A percentile compares a stretch with the other conserved stretches of the same genome.
These are phyloP conservation scores for Microcebus jonahi DNA, from an alignment of 2,113 vertebrate species.

Conservation along the genomic window DNA sequence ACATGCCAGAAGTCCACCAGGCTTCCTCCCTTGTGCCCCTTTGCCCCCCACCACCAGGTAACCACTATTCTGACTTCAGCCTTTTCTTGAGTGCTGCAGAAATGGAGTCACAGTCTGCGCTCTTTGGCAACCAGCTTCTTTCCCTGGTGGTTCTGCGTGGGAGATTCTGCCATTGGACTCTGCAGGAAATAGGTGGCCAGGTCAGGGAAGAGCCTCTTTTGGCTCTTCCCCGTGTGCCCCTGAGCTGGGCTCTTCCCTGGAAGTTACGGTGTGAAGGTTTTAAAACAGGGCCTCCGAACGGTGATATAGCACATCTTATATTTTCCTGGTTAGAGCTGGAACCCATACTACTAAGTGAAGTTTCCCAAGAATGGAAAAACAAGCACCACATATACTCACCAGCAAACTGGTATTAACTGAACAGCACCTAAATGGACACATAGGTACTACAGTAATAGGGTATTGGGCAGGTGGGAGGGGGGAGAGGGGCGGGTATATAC, in stretches of 20 bases:
- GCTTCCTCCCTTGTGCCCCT: neutral
- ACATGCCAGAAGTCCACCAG: neutral
- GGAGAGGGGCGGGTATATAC: too few relatives aligned
- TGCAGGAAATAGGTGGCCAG: neutral
- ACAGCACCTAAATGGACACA: too few relatives aligned
- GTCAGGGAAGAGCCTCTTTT: neutral
- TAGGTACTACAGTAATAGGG: too few relatives aligned
- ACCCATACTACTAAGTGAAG: too few relatives aligned
- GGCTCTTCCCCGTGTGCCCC: neutral
- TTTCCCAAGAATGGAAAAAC: too few relatives aligned
- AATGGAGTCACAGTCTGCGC: neutral
- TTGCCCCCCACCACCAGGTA: neutral
- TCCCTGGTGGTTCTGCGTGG: fast-evolving
- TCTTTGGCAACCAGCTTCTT: neutral
- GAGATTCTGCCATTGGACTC: neutral
- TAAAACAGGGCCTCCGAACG: neutral
- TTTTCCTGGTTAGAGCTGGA: too few relatives aligned
- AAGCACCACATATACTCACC: too few relatives aligned
- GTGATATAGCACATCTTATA: too few relatives aligned
- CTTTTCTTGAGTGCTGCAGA: neutral
- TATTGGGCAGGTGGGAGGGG: too few relatives aligned
- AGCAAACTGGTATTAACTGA: too few relatives aligned
- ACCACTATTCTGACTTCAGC: neutral
- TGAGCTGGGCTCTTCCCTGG: neutral
- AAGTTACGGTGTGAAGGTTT: neutral